Conservation (phyloP, 2,797 vertebrate genomes). For the Semotilus atromaculatus region DNA sequence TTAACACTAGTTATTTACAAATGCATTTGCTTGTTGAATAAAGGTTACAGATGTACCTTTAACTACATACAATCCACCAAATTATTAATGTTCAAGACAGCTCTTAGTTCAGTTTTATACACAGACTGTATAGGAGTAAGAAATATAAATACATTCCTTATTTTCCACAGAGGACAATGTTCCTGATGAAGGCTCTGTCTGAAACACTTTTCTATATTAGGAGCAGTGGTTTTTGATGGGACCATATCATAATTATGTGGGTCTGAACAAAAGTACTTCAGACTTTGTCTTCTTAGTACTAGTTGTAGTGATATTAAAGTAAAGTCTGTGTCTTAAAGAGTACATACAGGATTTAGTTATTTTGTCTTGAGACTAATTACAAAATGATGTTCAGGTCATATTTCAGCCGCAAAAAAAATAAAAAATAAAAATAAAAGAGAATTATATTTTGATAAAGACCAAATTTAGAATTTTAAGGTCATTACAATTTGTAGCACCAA, state of each 20-base stretch:
- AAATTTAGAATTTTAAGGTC: neutral
- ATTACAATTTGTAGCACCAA: neutral
- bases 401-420: neutral
- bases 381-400: neutral
- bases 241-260: neutral
- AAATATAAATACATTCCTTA: neutral
- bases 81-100: neutral
- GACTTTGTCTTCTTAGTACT: neutral
- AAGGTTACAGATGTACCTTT: neutral
- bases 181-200: neutral
- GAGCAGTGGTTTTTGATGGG: neutral
- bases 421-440: neutral
- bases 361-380: neutral
- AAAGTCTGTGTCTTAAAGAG: neutral
- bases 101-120: constrained; percentile 17
- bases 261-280: neutral
- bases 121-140: neutral
- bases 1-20: constrained; percentile 36
- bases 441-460: neutral
- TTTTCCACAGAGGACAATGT: neutral
- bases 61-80: constrained; percentile 18
- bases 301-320: neutral
- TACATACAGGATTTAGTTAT: neutral
- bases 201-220: neutral
- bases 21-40: constrained; percentile 4